Evolutionary conservation across 2,113 vertebrate genomes (phyloP), one percentile per base, ranked within the genome.

Genomic region (Vicugna pacos): DNA sequence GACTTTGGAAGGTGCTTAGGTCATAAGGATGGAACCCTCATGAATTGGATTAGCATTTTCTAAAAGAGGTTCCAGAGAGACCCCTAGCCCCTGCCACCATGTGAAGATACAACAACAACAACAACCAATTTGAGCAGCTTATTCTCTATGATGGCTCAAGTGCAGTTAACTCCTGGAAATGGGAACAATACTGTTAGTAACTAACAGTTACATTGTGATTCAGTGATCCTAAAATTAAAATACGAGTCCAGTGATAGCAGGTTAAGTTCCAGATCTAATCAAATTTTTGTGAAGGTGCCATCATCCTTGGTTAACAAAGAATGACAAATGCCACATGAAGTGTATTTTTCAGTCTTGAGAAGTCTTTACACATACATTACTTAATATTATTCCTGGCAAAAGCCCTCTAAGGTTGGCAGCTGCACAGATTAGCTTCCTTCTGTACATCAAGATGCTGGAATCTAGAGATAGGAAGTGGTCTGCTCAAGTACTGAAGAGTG

Each of bases 191-290:
- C 56, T 75, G 5, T 89, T 86, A 85, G 64, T 69, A 95, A 81
- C 19, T 42, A 35, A 35, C 35, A 35, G 35, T 35, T 35, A 54
- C 38, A 46, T 54, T 62, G 89, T 81, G 60, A 85, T 81, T 81
- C 48, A 73, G 6, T 92, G 48, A 50, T 65, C 24, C 87, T 76
- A 70, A 96, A 93, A 72, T 50, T 80, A 95, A 92, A 88, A 38
- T 62, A 94, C 46, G 52, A 93, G 20, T 72, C 62, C 85, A 95
- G 38, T 58, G 75, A 48, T 64, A 91, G 48, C 72, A 88, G 69
- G n/a, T 85, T 79, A 92, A 72, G 5, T 92, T 85, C 72, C 89
- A 3, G 28, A 97, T 90, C 35, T 42, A 82, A 91, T 22, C 52
- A 77, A 82, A 64, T 76, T 65, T 77, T 81, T 86, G 32, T 76